Conservation (phyloP, 2,113 vertebrate species). For the Gracilinanus agilis region DNA sequence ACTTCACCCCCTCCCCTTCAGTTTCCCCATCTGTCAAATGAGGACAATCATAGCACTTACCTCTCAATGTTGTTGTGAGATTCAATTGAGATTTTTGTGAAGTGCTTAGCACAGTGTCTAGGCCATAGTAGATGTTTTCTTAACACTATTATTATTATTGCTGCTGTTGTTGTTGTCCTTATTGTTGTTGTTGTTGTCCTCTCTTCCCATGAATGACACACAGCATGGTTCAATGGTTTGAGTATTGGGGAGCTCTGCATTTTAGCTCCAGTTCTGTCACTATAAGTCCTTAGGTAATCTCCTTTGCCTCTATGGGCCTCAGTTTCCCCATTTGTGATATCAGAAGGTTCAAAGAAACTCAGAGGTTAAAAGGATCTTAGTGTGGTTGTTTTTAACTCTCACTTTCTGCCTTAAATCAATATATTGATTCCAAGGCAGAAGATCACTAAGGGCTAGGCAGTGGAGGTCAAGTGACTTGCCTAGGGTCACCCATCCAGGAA, state of each 20-base stretch:
- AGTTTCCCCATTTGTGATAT: neutral
- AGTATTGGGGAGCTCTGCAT: fast-evolving
- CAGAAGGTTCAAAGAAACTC: neutral
- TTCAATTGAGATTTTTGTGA: neutral
- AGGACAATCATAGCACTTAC: neutral
- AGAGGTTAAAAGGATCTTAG: neutral
- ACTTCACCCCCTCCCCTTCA: neutral
- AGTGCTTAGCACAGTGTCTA: neutral
- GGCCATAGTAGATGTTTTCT: neutral
- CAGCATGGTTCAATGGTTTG: neutral
- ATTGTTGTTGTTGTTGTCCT: neutral
- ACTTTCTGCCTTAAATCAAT: too few species aligned
- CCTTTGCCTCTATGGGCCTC: neutral
- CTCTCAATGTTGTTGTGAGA: neutral
- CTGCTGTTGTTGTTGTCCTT: neutral
- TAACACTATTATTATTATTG: too few species aligned
- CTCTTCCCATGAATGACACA: neutral
- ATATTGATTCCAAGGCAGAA: too few species aligned
- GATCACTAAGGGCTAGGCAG: too few species aligned
- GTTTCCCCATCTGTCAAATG: neutral
- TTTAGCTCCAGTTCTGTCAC: neutral
- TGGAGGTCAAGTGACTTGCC: too few species aligned
- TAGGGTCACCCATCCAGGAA: too few species aligned
- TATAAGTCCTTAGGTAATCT: neutral
- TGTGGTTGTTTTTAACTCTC: too few species aligned